A percentile compares a stretch with the other conserved stretches of the same genome.
Evolutionary conservation across 2,797 vertebrate genomes (phyloP).

Genomic region (Sciurus vulgaris): DNA sequence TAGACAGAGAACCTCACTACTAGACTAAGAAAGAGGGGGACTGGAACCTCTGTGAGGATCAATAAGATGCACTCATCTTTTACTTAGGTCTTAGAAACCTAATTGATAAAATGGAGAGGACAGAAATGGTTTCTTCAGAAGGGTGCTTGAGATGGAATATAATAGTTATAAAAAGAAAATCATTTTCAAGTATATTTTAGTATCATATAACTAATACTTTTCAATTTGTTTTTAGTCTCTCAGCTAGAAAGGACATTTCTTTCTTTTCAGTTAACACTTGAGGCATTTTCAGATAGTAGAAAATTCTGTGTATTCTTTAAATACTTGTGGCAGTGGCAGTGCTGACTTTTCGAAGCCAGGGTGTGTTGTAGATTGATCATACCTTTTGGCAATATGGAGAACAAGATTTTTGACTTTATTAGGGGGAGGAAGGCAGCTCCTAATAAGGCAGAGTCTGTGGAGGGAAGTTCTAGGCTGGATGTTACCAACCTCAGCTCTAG

Average conservation of each 20-base stretch:
- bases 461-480: not conserved
- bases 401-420: not conserved
- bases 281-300: not conserved
- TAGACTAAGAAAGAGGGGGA: not conserved
- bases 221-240: slow-evolving; percentile 44
- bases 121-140: not conserved
- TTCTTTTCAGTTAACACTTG: not conserved
- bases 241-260: not conserved
- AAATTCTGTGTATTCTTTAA: not conserved
- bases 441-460: not conserved
- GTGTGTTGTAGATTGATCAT: not conserved
- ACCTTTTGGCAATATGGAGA: not conserved
- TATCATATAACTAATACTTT: slow-evolving; percentile 29
- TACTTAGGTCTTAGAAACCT: not conserved
- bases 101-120: not conserved
- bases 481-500: not conserved
- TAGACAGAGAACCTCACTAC: not conserved
- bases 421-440: not conserved
- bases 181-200: not conserved
- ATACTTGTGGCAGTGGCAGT: not conserved
- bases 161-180: slow-evolving; percentile 39
- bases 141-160: slow-evolving; percentile 38
- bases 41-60: not conserved
- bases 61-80: not conserved
- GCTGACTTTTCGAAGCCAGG: slow-evolving; percentile 5